phyloP scores from a whole-genome alignment of 30 jellyfish, hydroid and myxozoan species.

The Hydractinia echinata region DNA sequence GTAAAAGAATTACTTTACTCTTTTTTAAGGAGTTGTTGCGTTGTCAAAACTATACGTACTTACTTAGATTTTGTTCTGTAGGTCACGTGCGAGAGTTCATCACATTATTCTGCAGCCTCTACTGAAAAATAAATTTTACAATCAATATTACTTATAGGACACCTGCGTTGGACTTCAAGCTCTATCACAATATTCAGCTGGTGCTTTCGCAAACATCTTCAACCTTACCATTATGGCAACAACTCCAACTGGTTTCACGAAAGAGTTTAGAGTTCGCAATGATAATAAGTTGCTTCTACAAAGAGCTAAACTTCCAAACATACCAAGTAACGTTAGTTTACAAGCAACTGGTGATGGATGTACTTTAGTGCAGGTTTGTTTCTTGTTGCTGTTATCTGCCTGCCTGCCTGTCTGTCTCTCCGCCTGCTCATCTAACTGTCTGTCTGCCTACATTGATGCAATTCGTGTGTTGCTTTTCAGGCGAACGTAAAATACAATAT shows the following conservation, averaged over 20 bases:
- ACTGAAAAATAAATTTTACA: too few species aligned
- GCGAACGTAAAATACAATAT: neutral
- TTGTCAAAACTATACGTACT: neutral
- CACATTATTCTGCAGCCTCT: too few species aligned
- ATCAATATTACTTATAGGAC: neutral
- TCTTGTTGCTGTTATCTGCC: neutral
- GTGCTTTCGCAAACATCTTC: neutral
- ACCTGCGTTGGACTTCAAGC: slow-evolving; percentile 38
- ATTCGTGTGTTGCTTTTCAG: neutral
- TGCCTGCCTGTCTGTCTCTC: neutral
- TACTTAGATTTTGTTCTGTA: neutral
- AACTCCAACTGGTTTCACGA: neutral
- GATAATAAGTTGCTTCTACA: slow-evolving; percentile 27
- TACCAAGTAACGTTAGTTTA: slow-evolving; percentile 11
- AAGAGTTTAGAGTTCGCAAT: neutral
- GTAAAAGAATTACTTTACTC: neutral
- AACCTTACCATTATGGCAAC: neutral
- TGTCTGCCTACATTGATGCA: neutral
- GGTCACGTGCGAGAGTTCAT: too few species aligned
- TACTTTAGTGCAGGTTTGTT: slow-evolving; percentile 29
- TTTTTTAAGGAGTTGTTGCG: slow-evolving; percentile 3
- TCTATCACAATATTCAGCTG: slow-evolving; percentile 11
- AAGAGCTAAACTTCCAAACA: neutral
- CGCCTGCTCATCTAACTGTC: neutral
- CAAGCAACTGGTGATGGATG: slow-evolving; percentile 40